phyloP scores from a whole-genome alignment of 2,797 vertebrate genomes.

The Echiichthys vipera region DNA sequence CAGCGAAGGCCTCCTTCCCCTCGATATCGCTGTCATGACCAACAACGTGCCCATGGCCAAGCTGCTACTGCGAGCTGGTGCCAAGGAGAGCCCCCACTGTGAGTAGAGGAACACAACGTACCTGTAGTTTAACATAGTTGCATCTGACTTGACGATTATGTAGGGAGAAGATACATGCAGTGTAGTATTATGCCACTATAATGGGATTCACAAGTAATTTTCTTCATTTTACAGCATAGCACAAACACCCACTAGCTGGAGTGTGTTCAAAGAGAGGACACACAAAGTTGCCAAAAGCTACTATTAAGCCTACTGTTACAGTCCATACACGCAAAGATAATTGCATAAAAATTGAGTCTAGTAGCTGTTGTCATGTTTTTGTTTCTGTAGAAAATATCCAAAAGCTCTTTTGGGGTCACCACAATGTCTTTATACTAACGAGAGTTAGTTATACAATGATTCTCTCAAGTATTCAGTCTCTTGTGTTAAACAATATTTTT shows the following conservation, averaged over 20 bases:
- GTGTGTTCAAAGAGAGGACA: conserved; percentile 11
- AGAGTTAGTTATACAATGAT: conserved; percentile 2
- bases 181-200: too few relatives aligned
- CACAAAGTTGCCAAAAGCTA: not conserved
- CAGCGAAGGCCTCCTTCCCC: conserved; percentile 92
- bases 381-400: not conserved
- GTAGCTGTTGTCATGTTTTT: not conserved
- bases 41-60: conserved; percentile 93
- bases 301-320: not conserved
- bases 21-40: conserved; percentile 95
- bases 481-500: conserved; percentile 24
- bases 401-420: not conserved
- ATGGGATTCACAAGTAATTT: too few relatives aligned
- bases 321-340: not conserved
- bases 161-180: too few relatives aligned
- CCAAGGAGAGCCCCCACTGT: conserved; percentile 96
- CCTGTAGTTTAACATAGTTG: not conserved
- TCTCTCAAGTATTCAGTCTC: conserved; percentile 5
- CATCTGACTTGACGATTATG: not conserved
- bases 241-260: not conserved
- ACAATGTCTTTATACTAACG: conserved; percentile 10
- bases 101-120: conserved; percentile 74
- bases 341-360: not conserved
- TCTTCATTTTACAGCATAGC: too few relatives aligned
- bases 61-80: conserved; percentile 88